Conservation (phyloP, 1,140 invertebrate genomes). For the Megalopta genalis region DNA sequence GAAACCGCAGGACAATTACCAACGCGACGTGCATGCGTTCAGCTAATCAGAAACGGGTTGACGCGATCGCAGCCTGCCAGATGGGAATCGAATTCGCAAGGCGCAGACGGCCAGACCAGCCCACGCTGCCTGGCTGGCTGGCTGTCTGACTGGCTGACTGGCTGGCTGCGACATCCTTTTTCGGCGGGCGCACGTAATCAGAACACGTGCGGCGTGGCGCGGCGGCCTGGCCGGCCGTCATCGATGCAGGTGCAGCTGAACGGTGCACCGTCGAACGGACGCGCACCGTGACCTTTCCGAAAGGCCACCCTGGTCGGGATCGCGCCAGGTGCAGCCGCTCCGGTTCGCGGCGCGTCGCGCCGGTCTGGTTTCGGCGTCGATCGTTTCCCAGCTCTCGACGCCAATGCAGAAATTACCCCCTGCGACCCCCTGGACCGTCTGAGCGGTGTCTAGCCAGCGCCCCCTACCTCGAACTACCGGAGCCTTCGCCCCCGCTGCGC, state of each 20-base stretch:
- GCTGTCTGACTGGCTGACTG: slow-evolving; percentile 9
- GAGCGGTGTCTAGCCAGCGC: slow-evolving; percentile 74
- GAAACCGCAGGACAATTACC: slow-evolving; percentile 28
- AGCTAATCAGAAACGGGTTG: slow-evolving; percentile 27
- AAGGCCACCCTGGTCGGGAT: slow-evolving; percentile 35
- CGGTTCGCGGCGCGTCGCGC: slow-evolving; percentile 24
- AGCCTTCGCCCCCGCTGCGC: slow-evolving; percentile 55
- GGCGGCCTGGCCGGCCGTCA: slow-evolving; percentile 19
- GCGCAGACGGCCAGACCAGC: slow-evolving; percentile 26
- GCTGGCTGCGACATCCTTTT: slow-evolving; percentile 41
- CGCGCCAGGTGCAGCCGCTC: slow-evolving; percentile 23
- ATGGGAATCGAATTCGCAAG: slow-evolving; percentile 38
- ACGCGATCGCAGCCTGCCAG: slow-evolving; percentile 15
- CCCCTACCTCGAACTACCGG: slow-evolving; percentile 67
- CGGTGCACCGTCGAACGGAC: slow-evolving; percentile 5
- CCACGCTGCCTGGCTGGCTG: slow-evolving; percentile 37
- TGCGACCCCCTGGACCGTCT: slow-evolving; percentile 73
- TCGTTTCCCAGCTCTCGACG: slow-evolving; percentile 61
- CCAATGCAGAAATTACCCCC: slow-evolving; percentile 71
- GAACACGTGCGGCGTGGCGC: slow-evolving; percentile 45
- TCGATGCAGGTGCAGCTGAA: slow-evolving; percentile 56
- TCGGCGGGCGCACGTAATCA: slow-evolving; percentile 53
- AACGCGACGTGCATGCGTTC: slow-evolving; percentile 19
- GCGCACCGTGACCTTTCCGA: slow-evolving; percentile 46
- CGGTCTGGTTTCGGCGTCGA: slow-evolving; percentile 34